Evolutionary conservation across 2,113 vertebrate species (phyloP).

Genomic region (Xenopus laevis): DNA sequence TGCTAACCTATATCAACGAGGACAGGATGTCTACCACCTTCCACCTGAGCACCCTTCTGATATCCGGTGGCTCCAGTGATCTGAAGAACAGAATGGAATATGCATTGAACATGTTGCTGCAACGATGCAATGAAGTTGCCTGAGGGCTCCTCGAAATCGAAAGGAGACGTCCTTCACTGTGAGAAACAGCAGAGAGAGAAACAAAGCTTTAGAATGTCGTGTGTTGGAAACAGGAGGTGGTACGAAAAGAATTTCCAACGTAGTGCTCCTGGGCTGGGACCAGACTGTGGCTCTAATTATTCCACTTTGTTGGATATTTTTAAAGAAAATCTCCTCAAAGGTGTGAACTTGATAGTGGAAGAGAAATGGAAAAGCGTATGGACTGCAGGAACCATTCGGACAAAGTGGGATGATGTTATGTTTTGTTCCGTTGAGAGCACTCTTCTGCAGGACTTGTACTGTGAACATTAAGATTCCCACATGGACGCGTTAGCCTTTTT

Average conservation of each 20-base stretch:
- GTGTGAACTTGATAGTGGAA: slow-evolving; percentile 29
- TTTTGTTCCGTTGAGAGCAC: slow-evolving; percentile 62
- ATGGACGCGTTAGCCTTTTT: slow-evolving; percentile 32
- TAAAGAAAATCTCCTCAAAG: slow-evolving; percentile 48
- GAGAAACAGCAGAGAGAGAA: slow-evolving; percentile 50
- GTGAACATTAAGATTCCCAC: slow-evolving; percentile 64
- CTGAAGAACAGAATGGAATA: slow-evolving; percentile 89
- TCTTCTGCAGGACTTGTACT: slow-evolving; percentile 69
- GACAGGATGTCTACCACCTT: slow-evolving; percentile 89
- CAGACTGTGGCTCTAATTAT: slow-evolving; percentile 58
- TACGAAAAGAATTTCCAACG: slow-evolving; percentile 68
- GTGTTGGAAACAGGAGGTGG: slow-evolving; percentile 69
- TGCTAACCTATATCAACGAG: slow-evolving; percentile 95
- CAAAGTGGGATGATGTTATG: slow-evolving; percentile 49
- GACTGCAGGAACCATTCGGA: slow-evolving; percentile 8
- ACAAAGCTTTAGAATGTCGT: slow-evolving; percentile 53
- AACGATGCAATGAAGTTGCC: slow-evolving; percentile 79
- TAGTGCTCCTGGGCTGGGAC: slow-evolving; percentile 75
- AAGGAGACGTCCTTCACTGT: slow-evolving; percentile 59
- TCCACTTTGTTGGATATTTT: slow-evolving; percentile 58
- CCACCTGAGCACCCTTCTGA: slow-evolving; percentile 78
- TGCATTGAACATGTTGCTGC: slow-evolving; percentile 92
- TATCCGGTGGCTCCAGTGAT: slow-evolving; percentile 81
- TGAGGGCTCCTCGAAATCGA: slow-evolving; percentile 41
- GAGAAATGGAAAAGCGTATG: neutral